Conservation (phyloP, 2,797 vertebrate species). For the Hypotaenidia philippensis region DNA sequence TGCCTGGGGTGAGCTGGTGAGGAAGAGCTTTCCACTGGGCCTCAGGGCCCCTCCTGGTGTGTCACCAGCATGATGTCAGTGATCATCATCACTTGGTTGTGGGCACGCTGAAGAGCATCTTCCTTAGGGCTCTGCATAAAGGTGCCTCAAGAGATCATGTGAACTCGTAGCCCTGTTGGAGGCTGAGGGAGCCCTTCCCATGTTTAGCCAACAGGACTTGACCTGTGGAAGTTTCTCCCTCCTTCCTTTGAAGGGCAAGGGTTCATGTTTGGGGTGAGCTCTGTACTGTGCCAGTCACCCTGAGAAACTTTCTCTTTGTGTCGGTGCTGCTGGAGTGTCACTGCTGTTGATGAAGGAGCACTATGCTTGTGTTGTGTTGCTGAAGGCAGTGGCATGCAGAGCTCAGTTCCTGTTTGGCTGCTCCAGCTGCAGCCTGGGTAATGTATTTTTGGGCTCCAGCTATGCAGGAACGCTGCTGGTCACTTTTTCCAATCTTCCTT, state of each 20-base stretch:
- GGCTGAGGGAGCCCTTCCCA: accelerated
- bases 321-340: not conserved
- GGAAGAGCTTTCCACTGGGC: not conserved
- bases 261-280: not conserved
- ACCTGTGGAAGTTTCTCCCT: not conserved
- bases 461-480: not conserved
- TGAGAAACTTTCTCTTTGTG: not conserved
- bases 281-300: not conserved
- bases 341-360: not conserved
- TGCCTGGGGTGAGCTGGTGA: not conserved
- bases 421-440: not conserved
- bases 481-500: not conserved
- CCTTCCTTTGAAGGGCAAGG: not conserved
- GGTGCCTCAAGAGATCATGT: accelerated
- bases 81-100: accelerated
- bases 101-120: not conserved
- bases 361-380: too few relatives aligned
- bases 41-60: not conserved
- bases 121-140: not conserved
- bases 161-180: not conserved
- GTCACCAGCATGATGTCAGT: not conserved
- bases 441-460: not conserved
- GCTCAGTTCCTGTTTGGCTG: not conserved
- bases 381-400: not conserved
- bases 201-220: not conserved